Base-by-base conservation (phyloP, 2,888 invertebrate species). In the Rhamnusium bicolor region DNA sequence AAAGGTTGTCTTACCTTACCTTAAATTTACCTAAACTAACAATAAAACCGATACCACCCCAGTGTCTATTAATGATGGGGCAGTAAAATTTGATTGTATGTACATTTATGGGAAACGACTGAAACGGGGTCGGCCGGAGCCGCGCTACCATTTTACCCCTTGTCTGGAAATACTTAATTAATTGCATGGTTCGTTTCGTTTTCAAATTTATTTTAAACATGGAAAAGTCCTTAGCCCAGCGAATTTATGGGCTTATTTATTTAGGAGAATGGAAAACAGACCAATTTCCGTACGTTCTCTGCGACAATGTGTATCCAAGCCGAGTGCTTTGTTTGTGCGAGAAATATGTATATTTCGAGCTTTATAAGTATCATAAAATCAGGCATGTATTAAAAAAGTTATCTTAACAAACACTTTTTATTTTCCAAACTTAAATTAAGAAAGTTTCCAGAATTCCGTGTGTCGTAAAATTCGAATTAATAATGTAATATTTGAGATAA, bases 181-280 rank as follows among this genome's bases (percentile, higher is more conserved):
- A 61, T 61, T 61, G 47, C 61, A 21, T 46, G 75, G 69, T 71
- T 69, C 74, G 72, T 71, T 74, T 77, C 73, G 73, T 76, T 76
- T 75, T 74, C 73, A 73, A 73, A 72, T 73, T 76, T 74, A 69
- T 72, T 73, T 69, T 62, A 68, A 78, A 76, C 76, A 76, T 63
- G 73, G 73, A 76, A 76, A 76, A 76, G 67, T 76, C 63, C 75
- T 72, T 73, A 78, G 76, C 61, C 62, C 68, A 14, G 61, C 74
- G 68, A 75, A 73, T 75, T 76, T 78, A 74, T 72, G 54, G 72
- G 68, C 70, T 68, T 74, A 73, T 76, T 76, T 76, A 62, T 54
- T 51, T 61, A 61, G 53, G 46, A 21, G 29, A 53, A n/a, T 40
- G 61, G 67, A 67, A 67, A 67, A 67, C 47, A 40, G 67, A 56